Base-by-base conservation (phyloP, 2,888 invertebrate genomes). In the Lordiphosa fenestrarum region DNA sequence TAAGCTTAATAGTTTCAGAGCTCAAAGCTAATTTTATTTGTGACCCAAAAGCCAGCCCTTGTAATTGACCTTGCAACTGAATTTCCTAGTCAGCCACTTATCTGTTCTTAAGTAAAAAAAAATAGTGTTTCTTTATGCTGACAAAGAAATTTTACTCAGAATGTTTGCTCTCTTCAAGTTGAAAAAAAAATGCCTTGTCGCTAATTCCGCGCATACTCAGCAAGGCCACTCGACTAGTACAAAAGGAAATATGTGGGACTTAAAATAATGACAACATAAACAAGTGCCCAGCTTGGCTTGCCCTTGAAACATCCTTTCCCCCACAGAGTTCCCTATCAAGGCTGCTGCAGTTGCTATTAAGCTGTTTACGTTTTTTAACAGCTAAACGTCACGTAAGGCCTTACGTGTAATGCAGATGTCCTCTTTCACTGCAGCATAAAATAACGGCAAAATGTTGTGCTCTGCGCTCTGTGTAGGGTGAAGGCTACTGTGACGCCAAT, bases 201-300 rank as follows among this genome's bases (percentile, higher is more conserved):
- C 48, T 81, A 67, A 58, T 64, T 73, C 67, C 38, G 39, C 48
- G 50, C 61, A 71, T 62, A 46, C 33, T 42, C 19, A 46, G 55
- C 33, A 38, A 44, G 30, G 30, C 7, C 30, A 2, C 9, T 30
- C 9, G 30, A 30, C 30, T 30, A 7, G 9, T 30, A 30, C 30
- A 30, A 30, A 30, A 30, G 25, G 40, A 58, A 73, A 51, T 60
- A 66, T 40, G 73, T 68, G 54, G 71, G 76, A 84, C 70, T 70
- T 53, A 61, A 70, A 64, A 62, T 73, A 80, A 80, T 76, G 76
- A 73, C 65, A 80, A 55, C 66, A 68, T 66, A 80, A 82, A 69
- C 75, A 75, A 78, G 66, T 56, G 61, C 55, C 39, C 39, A 19
- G 19, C 19, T 3, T 25, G 36, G 75, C 30, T 51, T 53, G 60